Percentiles rank a stretch among this genome's conserved stretches.
phyloP scores from a whole-genome alignment of 2,888 invertebrate genomes.

The Leptogaster cylindrica region DNA sequence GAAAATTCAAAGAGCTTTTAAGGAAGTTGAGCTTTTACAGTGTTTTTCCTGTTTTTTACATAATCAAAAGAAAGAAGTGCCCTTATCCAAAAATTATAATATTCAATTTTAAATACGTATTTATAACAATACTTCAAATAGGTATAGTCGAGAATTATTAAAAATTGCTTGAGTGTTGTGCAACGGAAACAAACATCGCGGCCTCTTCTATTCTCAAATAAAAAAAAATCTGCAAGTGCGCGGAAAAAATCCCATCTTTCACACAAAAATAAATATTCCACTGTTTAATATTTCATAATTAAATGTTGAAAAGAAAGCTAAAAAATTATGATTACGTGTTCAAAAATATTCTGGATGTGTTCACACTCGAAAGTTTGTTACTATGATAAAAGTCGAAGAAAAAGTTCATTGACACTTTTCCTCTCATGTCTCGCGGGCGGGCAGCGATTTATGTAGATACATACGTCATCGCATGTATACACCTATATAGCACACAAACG shows the following conservation, averaged over 20 bases:
- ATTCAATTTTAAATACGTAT: neutral
- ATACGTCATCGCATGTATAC: constrained; percentile 16
- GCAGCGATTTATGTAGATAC: constrained; percentile 19
- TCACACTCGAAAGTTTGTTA: constrained; percentile 20
- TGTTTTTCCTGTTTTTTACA: constrained; percentile 17
- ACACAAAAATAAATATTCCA: too few relatives aligned
- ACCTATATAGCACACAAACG: neutral
- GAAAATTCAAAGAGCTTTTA: neutral
- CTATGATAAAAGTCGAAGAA: constrained; percentile 48
- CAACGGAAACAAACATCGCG: neutral
- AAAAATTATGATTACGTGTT: constrained; percentile 9
- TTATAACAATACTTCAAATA: neutral
- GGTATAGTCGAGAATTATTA: neutral
- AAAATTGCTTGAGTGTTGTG: neutral
- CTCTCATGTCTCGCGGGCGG: constrained; percentile 50
- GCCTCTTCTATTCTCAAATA: neutral
- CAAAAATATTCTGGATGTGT: constrained; percentile 1
- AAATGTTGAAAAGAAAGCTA: too few relatives aligned
- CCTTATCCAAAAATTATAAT: neutral
- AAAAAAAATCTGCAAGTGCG: neutral
- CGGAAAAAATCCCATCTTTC: too few relatives aligned
- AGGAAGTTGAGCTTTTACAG: constrained; percentile 27
- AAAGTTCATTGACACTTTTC: constrained; percentile 62
- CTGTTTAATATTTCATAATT: too few relatives aligned
- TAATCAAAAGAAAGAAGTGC: neutral